Evolutionary conservation across 2,888 invertebrate species (phyloP).

Genomic region (Eretmocerus hayati): DNA sequence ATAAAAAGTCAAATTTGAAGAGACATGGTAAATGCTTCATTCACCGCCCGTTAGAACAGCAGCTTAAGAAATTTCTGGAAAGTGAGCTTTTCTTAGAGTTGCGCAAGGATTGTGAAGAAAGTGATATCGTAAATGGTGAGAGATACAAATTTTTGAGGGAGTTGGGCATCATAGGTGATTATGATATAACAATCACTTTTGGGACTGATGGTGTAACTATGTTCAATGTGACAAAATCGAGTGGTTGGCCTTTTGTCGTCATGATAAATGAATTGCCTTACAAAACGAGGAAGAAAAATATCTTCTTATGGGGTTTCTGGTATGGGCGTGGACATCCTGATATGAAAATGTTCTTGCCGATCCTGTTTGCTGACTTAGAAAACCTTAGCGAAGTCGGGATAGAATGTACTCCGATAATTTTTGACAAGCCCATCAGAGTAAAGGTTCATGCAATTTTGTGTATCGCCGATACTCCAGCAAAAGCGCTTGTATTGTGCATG

Average conservation of each 20-base stretch:
- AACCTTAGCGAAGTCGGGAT: conserved; percentile 12
- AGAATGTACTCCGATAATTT: neutral
- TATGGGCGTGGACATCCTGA: conserved; percentile 5
- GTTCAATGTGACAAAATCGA: conserved; percentile 16
- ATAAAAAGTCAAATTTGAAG: neutral
- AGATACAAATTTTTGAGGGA: conserved; percentile 6
- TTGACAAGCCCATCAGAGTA: conserved; percentile 2
- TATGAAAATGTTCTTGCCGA: conserved; percentile 10
- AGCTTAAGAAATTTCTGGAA: conserved; percentile 5
- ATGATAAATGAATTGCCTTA: conserved; percentile 21
- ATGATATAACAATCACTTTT: conserved; percentile 19
- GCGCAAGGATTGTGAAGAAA: conserved; percentile 2
- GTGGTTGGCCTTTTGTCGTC: conserved; percentile 21
- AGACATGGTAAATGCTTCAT: conserved; percentile 6
- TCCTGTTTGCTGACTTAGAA: conserved; percentile 13
- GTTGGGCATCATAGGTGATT: conserved; percentile 2
- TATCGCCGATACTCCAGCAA: conserved; percentile 13
- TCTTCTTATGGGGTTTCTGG: conserved; percentile 19
- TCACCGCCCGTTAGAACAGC: conserved; percentile 2
- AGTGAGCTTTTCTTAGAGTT: conserved; percentile 8
- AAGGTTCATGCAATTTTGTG: conserved; percentile 11
- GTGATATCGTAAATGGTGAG: conserved; percentile 1
- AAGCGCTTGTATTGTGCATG: conserved; percentile 5
- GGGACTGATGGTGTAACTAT: conserved; percentile 19
- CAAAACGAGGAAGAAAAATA: conserved; percentile 14